phyloP scores from a whole-genome alignment of 2,797 vertebrate genomes.

The Rousettus madagascariensis region DNA sequence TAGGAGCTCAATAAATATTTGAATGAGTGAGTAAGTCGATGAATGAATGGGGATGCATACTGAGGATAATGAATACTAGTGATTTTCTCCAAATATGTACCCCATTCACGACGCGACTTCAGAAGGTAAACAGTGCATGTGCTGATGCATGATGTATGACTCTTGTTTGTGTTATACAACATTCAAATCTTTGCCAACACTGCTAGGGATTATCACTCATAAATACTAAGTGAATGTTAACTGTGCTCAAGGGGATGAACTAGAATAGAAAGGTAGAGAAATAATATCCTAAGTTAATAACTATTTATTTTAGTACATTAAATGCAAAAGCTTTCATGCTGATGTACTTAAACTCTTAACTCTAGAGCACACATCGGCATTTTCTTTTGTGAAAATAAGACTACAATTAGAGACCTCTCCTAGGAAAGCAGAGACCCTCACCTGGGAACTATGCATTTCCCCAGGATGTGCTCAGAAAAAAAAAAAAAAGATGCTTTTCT shows the following conservation, averaged over 20 bases:
- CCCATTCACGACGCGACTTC: neutral
- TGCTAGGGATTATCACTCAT: neutral
- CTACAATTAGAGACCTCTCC: conserved; percentile 38
- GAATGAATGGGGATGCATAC: neutral
- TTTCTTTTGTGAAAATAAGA: conserved; percentile 74
- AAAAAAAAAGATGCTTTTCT: conserved; percentile 77
- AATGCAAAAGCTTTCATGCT: conserved; percentile 53
- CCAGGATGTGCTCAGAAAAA: conserved; percentile 61
- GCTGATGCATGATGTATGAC: neutral
- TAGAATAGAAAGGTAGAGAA: conserved; percentile 29
- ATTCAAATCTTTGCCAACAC: conserved; percentile 41
- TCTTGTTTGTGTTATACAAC: conserved; percentile 60
- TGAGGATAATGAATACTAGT: neutral
- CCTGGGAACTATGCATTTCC: conserved; percentile 66
- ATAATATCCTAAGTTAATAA: conserved; percentile 5
- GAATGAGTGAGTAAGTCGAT: conserved; percentile 14
- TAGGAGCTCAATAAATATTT: conserved; percentile 7
- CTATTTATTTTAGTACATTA: conserved; percentile 39
- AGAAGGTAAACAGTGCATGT: neutral
- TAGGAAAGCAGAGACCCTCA: conserved; percentile 12
- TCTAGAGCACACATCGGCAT: conserved; percentile 61
- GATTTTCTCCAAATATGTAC: conserved; percentile 8
- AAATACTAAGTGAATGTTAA: conserved; percentile 29
- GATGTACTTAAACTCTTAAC: conserved; percentile 72
- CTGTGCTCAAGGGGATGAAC: neutral